Conservation (phyloP, 1,140 invertebrate species). For the Lucilia sericata region DNA sequence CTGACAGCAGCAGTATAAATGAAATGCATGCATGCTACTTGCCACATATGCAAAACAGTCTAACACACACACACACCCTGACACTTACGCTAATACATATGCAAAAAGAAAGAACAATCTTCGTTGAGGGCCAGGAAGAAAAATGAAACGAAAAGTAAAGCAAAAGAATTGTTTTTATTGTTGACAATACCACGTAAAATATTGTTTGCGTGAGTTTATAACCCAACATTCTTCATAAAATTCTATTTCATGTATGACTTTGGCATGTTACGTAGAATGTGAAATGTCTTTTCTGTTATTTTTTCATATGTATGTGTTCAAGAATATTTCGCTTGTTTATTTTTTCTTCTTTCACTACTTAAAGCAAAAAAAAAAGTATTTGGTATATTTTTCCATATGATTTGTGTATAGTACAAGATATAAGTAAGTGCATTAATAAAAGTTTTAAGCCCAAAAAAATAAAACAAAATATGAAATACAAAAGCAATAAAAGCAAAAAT, state of each 20-base stretch:
- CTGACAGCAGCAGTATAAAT: neutral
- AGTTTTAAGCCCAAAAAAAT: neutral
- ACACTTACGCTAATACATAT: too few species aligned
- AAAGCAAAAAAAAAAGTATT: neutral
- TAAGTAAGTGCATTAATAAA: neutral
- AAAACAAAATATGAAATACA: neutral
- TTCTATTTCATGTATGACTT: neutral
- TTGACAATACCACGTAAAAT: slow-evolving; percentile 13
- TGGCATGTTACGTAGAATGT: neutral
- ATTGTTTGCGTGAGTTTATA: slow-evolving; percentile 17
- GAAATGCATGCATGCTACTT: neutral
- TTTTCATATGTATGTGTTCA: too few species aligned
- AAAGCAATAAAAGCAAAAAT: neutral
- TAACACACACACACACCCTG: too few species aligned
- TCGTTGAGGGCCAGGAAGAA: too few species aligned
- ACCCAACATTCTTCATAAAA: neutral
- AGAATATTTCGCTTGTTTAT: neutral
- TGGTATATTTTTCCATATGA: neutral
- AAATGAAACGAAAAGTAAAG: too few species aligned
- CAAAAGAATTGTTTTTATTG: neutral
- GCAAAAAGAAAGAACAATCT: too few species aligned
- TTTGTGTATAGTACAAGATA: neutral
- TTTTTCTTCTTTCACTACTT: neutral
- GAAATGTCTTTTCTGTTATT: neutral
- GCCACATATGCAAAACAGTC: too few species aligned